Evolutionary conservation across 2,797 vertebrate species (phyloP).

Genomic region (Vultur gryphus): DNA sequence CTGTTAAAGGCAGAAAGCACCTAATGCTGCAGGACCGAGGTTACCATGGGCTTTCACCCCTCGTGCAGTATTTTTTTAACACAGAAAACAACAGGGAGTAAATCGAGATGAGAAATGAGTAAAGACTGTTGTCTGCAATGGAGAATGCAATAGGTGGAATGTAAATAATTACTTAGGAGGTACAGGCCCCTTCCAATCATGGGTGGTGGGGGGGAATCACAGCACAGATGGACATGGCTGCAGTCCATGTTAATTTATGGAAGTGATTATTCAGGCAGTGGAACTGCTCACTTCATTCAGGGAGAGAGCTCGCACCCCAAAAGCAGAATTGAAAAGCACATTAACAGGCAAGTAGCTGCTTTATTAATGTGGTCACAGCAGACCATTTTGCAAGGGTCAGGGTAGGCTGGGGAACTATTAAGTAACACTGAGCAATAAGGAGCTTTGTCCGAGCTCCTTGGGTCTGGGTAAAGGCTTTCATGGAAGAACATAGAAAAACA

Average conservation of each 20-base stretch:
- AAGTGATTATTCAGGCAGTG: conserved; percentile 33
- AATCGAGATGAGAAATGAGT: not conserved
- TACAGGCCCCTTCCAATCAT: not conserved
- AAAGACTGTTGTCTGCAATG: not conserved
- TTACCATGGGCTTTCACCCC: not conserved
- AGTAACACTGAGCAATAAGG: not conserved
- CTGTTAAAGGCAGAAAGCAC: not conserved
- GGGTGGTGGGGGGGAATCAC: not conserved
- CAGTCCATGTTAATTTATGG: conserved; percentile 33
- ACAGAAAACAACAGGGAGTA: not conserved
- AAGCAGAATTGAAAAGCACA: not conserved
- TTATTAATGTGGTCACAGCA: not conserved
- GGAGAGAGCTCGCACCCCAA: not conserved
- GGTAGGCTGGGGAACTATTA: not conserved
- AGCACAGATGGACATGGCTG: conserved; percentile 39
- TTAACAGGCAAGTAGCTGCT: not conserved
- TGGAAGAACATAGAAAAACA: not conserved
- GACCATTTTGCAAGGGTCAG: not conserved
- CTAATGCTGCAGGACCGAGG: not conserved
- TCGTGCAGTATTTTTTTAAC: not conserved
- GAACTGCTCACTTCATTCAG: conserved; percentile 59
- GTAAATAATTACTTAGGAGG: conserved; percentile 51
- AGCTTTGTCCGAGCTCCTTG: not conserved
- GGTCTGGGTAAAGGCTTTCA: not conserved
- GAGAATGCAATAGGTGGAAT: conserved; percentile 35